These are phyloP conservation scores for Plectrocnemia conspersa DNA, from an alignment of 1,140 invertebrate species.

Conservation along the genomic window DNA sequence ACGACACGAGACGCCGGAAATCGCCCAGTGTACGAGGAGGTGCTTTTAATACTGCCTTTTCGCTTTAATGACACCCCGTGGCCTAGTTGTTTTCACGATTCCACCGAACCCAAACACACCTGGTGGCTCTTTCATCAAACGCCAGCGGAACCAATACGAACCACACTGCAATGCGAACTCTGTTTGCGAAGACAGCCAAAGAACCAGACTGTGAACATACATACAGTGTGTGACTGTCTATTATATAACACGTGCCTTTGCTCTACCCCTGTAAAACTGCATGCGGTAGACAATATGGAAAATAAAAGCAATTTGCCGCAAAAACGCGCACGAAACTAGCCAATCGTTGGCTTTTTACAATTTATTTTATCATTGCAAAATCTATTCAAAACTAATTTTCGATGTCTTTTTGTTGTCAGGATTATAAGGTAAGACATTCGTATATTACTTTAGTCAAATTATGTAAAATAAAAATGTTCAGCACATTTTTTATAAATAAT, in stretches of 20 bases:
- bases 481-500: no score
- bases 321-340: no score
- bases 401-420: no score
- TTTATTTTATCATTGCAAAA: no score
- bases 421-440: no score
- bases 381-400: no score
- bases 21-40: background rate
- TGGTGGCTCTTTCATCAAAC: background rate
- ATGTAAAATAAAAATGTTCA: no score
- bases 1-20: background rate
- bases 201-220: no score
- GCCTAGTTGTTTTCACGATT: constrained; percentile 2
- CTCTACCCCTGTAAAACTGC: background rate
- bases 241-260: background rate
- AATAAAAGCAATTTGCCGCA: no score
- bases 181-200: background rate
- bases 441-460: no score
- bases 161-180: background rate
- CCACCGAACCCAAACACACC: background rate
- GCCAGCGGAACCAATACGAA: background rate
- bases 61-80: constrained; percentile 4
- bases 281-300: background rate
- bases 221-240: background rate
- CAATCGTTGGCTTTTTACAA: no score
- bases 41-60: background rate